Conservation (phyloP, 2,797 vertebrate species). For the Botia almorhae region DNA sequence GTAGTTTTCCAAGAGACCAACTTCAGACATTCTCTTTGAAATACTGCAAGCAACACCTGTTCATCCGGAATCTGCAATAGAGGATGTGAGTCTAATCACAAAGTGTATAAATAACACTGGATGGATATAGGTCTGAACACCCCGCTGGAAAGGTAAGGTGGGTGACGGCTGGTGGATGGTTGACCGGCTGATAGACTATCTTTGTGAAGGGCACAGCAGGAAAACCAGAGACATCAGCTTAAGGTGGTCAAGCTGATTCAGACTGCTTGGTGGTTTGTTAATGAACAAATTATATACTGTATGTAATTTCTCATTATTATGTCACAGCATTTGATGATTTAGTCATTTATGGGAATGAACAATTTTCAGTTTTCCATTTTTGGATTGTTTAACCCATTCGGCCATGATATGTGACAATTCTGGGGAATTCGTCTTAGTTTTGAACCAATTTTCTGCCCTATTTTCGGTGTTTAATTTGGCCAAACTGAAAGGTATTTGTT, state of each 20-base stretch:
- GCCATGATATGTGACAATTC: not conserved
- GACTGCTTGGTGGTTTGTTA: not conserved
- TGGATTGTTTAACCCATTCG: slow-evolving; percentile 6
- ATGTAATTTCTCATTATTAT: not conserved
- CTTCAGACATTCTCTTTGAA: not conserved
- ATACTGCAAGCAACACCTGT: not conserved
- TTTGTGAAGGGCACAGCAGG: too few species aligned
- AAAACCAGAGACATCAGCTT: too few species aligned
- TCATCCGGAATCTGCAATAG: not conserved
- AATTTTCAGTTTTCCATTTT: not conserved
- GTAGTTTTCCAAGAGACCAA: not conserved
- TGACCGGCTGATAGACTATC: too few species aligned
- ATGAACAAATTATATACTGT: not conserved
- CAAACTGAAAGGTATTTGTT: slow-evolving; percentile 66
- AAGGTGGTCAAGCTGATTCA: not conserved
- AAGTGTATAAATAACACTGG: not conserved
- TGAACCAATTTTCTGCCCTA: slow-evolving; percentile 43
- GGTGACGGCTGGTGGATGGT: not conserved
- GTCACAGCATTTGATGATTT: not conserved
- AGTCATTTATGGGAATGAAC: slow-evolving; percentile 5
- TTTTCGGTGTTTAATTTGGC: slow-evolving; percentile 61
- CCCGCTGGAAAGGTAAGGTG: not conserved
- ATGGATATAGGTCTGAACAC: slow-evolving; percentile 1
- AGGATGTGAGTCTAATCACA: not conserved
- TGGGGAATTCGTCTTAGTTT: slow-evolving; percentile 54